Base-by-base conservation (phyloP, 1,140 invertebrate genomes). In the Drosophila saltans region DNA sequence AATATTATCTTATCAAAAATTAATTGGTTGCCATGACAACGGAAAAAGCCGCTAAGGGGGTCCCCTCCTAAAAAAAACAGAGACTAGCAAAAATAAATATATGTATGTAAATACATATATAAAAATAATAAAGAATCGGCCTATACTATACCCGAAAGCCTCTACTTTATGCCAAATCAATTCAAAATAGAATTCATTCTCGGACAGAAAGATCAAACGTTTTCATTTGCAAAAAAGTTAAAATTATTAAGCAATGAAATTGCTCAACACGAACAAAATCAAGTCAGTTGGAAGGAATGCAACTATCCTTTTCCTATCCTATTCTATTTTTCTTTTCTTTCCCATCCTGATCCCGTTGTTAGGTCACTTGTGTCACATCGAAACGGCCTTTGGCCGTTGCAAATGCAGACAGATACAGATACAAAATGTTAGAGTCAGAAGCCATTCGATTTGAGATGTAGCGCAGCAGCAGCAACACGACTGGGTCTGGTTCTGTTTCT, bases 1-100 rank as follows among this genome's bases (percentile, higher is more conserved):
- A 85, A 89, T 89, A 89, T 89, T 89, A 89, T 89, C 84, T 89
- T 89, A 89, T 89, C 84, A 90, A 66, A 89, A 89, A 90, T 90
- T 89, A 89, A 89, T 90, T 90, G 78, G 84, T 89, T 83, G 85
- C 86, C 81, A 89, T 90, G 85, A 89, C 84, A 90, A 89, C 84
- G 69, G 58, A 56, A 78, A 78, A 78, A 88, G 84, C 77, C 84
- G 80, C 84, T 84, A 88, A 86, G 83, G 80, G 78, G 57, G 56
- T n/a, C 33, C 57, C 33, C 62, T 70, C 66, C 69, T 66, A 72
- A 78, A 61, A 41, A 55, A 11, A 24, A 28, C n/a, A 78, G 72
- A 84, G 83, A 84, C 72, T 66, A 78, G 48, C 10, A 33, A 33
- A 43, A 39, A 33, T 26, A 16, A 36, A 4, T 26, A 9, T 10